Percentiles rank a stretch among this genome's conserved stretches.
Conservation (phyloP, 2,113 vertebrate genomes). For the Pangasianodon hypophthalmus region DNA sequence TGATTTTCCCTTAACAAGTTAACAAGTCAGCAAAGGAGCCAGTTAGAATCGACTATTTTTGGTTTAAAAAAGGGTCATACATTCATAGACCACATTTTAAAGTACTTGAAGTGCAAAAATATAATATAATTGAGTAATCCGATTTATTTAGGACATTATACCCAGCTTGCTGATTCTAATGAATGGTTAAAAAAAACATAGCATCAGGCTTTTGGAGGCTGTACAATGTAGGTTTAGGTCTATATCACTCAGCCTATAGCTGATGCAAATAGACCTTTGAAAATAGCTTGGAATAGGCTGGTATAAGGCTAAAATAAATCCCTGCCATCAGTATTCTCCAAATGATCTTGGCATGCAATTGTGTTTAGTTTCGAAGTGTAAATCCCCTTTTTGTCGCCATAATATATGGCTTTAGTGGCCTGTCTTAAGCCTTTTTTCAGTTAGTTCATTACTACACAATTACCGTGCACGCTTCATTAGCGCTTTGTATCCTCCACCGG, state of each 20-base stretch:
- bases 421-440: conserved; percentile 95
- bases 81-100: background rate
- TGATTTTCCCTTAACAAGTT: background rate
- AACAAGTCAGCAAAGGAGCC: background rate
- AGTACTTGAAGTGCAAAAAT: background rate
- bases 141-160: conserved; percentile 15
- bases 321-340: conserved; percentile 84
- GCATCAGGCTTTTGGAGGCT: conserved; percentile 7
- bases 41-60: background rate
- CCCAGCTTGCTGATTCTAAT: background rate
- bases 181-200: conserved; percentile 16
- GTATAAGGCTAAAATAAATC: conserved; percentile 70
- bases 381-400: conserved; percentile 86
- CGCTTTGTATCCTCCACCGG: conserved; percentile 81
- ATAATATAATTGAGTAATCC: conserved; percentile 11
- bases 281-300: conserved; percentile 38
- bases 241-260: conserved; percentile 33
- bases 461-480: conserved; percentile 98
- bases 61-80: background rate
- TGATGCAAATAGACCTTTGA: conserved; percentile 49
- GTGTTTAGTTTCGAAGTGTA: conserved; percentile 93
- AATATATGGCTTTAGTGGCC: conserved; percentile 93
- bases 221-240: conserved; percentile 17
- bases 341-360: conserved; percentile 84
- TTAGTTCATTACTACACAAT: conserved; percentile 99